Base-by-base conservation (phyloP, 2,888 invertebrate species). In the Oegoconia quadripuncta region DNA sequence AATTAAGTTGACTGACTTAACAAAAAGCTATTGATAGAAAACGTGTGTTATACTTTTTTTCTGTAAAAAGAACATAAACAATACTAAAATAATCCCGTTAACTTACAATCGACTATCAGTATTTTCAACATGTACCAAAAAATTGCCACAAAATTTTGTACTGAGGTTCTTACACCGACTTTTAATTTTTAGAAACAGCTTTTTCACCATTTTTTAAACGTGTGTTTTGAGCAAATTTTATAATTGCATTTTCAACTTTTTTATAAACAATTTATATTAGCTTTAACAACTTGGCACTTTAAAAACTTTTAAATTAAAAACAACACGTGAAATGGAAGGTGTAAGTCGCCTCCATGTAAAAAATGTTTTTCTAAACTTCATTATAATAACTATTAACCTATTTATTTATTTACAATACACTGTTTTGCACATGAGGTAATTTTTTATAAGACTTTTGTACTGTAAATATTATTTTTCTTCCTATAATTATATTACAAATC, bases 381-480 rank as follows among this genome's bases (percentile, higher is more conserved):
- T 48, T 53, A 57, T 63, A 61, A 64, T 59, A 13, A 27, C 27
- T 13, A 27, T 27, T 9, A 60, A 59, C 59, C 69, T 67, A 74
- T 67, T 15, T 46, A 40, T 42, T 55, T 82, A 80, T 80, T 67
- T 80, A 84, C 76, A 83, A 74, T 83, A 83, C 81, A 72, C 79
- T 82, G 83, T 80, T 61, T 55, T 50, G 57, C 29, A 22, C 8
- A 59, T 86, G 86, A 86, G 84, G 86, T 84, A 86, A 54, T 58
- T 65, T 59, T 63, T 47, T 50, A 55, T 50, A 52, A 55, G 44
- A 48, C 53, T 56, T 59, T 69, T 70, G 69, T 70, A 70, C 69
- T 70, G 62, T 48, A 41, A 48, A 47, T 43, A 42, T 44, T 46
- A 39, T 50, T 27, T 39, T 31, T 44, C 33, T 36, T 35, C 42